Base-by-base conservation (phyloP, 2,888 invertebrate genomes). In the Euplagia quadripunctaria region DNA sequence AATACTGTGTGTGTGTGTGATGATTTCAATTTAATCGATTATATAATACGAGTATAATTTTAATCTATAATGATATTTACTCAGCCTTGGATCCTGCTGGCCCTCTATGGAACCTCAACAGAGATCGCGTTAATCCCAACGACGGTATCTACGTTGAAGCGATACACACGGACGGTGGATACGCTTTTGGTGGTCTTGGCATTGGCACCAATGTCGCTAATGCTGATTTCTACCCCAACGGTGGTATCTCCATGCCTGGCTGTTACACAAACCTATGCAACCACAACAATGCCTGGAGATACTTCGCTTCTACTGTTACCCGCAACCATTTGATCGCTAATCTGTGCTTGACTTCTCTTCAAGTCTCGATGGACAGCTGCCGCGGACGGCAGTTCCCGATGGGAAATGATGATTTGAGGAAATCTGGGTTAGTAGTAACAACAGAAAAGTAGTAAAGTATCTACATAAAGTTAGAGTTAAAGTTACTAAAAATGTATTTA, bases 211-310 rank as follows among this genome's bases (percentile, higher is more conserved):
- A 91, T 5, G 88, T 96, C 5, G 96, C 95, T 0, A 91, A 96
- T 74, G 96, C 89, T 11, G 97, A 97, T 85, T 97, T 96, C 88
- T 97, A 95, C 92, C 96, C 96, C n/a, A 97, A 97, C 77, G 93
- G 94, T 64, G 97, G 97, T 4, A 86, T 70, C 49, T 82, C 81
- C 17, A 92, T 93, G 73, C 92, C 92, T 6, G 91, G 89, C 0
- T 93, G 92, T 58, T 4, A 79, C 4, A 87, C 87, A n/a, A 81
- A 80, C 43, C 14, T 89, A 8, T 93, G 93, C 77, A 88, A 88
- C 73, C 93, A 92, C 77, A 87, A 88, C 68, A 87, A 91, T 7
- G 86, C 93, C 1, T 92, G 89, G 89, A 82, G 90, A 70, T 71
- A 89, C 0, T 93, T 91, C 43, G 90, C 88, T 4, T 80, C 92